These are phyloP conservation scores for Crotalus horridus DNA, from an alignment of 2,113 vertebrate species.

Conservation along the genomic window DNA sequence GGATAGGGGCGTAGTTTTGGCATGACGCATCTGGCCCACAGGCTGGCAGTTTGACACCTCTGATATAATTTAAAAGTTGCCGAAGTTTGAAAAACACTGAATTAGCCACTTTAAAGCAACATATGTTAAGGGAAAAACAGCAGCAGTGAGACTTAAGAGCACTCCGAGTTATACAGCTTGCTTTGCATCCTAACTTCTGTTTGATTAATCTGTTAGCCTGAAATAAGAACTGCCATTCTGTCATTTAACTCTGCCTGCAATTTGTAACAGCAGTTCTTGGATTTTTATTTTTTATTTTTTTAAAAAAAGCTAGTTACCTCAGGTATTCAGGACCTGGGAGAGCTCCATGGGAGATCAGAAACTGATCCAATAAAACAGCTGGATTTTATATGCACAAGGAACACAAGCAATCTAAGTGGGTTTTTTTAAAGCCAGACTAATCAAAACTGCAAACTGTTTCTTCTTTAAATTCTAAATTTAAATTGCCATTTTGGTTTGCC, in stretches of 20 bases:
- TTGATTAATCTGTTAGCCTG: not conserved
- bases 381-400: not conserved
- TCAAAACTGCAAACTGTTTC: not conserved
- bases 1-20: too few relatives aligned
- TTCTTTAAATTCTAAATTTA: not conserved
- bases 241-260: not conserved
- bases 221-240: not conserved
- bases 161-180: not conserved
- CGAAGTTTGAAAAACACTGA: not conserved
- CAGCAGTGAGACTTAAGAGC: not conserved
- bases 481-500: not conserved
- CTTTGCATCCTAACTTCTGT: not conserved
- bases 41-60: too few relatives aligned
- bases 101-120: not conserved
- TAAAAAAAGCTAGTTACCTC: not conserved
- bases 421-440: not conserved
- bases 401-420: not conserved
- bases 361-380: not conserved
- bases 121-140: not conserved
- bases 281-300: not conserved
- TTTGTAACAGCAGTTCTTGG: not conserved
- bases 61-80: not conserved
- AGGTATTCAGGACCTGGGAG: not conserved
- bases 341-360: not conserved
- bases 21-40: too few relatives aligned